Evolutionary conservation across 2,888 invertebrate species (phyloP).

Genomic region (Watsonalla binaria): DNA sequence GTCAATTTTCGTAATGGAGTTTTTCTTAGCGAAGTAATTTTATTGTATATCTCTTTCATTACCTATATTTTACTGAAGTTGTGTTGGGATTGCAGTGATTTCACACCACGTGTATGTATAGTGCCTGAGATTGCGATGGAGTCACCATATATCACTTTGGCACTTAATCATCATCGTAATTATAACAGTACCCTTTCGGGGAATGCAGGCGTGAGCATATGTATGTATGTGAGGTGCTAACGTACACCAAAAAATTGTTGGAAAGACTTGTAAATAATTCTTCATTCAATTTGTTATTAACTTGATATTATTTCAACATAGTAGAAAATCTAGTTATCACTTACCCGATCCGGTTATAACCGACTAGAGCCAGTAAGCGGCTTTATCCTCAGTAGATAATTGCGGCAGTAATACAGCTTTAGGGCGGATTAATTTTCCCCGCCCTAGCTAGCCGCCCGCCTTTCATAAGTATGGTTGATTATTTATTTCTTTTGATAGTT

Average conservation of each 20-base stretch:
- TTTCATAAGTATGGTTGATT: slow-evolving; percentile 1
- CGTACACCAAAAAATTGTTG: too few relatives aligned
- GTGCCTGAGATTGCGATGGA: too few relatives aligned
- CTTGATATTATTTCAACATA: slow-evolving; percentile 8
- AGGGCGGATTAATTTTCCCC: slow-evolving; percentile 53
- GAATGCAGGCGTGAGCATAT: too few relatives aligned
- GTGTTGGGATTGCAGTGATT: too few relatives aligned
- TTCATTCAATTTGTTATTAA: neutral
- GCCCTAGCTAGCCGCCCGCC: slow-evolving; percentile 38
- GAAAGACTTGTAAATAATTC: too few relatives aligned
- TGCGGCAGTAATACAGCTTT: slow-evolving; percentile 51
- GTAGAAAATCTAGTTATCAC: slow-evolving; percentile 19
- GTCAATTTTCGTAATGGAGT: slow-evolving; percentile 5
- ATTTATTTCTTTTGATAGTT: slow-evolving; percentile 11
- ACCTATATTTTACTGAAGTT: too few relatives aligned
- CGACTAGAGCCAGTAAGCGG: slow-evolving; percentile 21
- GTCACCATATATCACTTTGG: too few relatives aligned
- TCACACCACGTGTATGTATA: too few relatives aligned
- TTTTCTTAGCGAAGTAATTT: slow-evolving; percentile 1
- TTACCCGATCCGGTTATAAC: slow-evolving; percentile 22
- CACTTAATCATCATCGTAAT: too few relatives aligned
- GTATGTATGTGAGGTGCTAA: too few relatives aligned
- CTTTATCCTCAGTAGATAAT: slow-evolving; percentile 53
- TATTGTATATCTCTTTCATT: neutral
- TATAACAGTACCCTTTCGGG: too few relatives aligned